Base-by-base conservation (phyloP, 2,888 invertebrate genomes). In the Drosophila kanekoi region DNA sequence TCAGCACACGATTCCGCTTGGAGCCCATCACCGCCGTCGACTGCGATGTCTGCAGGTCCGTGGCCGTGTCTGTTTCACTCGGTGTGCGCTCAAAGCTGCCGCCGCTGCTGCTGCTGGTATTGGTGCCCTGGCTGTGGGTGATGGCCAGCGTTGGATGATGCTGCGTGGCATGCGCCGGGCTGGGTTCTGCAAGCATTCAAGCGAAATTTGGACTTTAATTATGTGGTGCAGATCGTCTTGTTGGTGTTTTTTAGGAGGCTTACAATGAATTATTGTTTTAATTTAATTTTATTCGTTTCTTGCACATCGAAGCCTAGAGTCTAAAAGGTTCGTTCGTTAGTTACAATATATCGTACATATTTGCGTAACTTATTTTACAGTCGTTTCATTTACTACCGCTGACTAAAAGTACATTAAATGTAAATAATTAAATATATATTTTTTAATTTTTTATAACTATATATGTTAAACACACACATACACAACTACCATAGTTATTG, bases 1-100 rank as follows among this genome's bases (percentile, higher is more conserved):
- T 95, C 47, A 95, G 92, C 63, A 95, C 93, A 41, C 95, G 93
- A 69, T 94, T 94, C 61, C 95, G 93, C 91, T 95, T 95, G 13
- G 93, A 93, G 45, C 94, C 94, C 93, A 94, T 93, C 40, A 75
- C 77, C 10, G 40, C 65, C 10, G 77, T 44, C 9, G 80, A 61
- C 51, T 72, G 77, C 14, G 77, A 20, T 4, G 64, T 51, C 51
- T 78, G 77, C 38, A 77, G 45, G 54, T 77, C 77, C 8, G 78
- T 65, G 8, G 62, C 52, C 16, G 49, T 49, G 14, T 77, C 77
- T 28, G 72, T 60, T 43, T 77, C 77, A 37, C 68, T 84, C 69
- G 65, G 68, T 32, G 65, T 73, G 54, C 78, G 82, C 68, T 75
- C 80, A 59, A 78, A 81, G 53, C 67, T 84, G 56, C 69, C 81